Base-by-base conservation (phyloP, 2,888 invertebrate species). In the Aphodius sticticus region DNA sequence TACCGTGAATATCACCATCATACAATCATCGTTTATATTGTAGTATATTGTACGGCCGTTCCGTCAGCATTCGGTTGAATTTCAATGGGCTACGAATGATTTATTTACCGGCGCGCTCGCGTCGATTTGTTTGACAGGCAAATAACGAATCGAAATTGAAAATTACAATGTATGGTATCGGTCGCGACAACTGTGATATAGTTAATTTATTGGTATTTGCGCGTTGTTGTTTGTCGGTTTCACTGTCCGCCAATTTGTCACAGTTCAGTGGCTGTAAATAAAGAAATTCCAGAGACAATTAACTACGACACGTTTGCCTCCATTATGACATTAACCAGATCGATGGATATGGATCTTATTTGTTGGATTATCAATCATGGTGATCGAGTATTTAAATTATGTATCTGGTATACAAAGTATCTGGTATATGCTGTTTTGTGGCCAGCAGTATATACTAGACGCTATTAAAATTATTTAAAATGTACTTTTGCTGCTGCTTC, bases 111-210 rank as follows among this genome's bases (percentile, higher is more conserved):
- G 9, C 7, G 53, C 53, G 53, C 53, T 53, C 2, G 53, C 53
- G 53, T 53, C 53, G 53, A 53, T 53, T 53, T 53, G 53, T 53
- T 53, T 53, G 53, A 53, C 53, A 53, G 53, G 53, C 53, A 53
- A 53, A 53, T 53, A 53, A 53, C 53, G 53, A 53, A 53, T 53
- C 53, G 53, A 53, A 53, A 53, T 53, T 53, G 53, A 53, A 53
- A 53, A 53, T 53, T 53, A 53, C 53, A 53, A 53, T 53, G 53
- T 53, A 38, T 38, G 38, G 38, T 38, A 53, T 53, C 53, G 53
- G 53, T 53, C 53, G 53, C 53, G 53, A 53, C 53, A 53, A 53
- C 53, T 53, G 53, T 2, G 53, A 53, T 53, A 53, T 53, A 53
- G 53, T 53, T 53, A 53, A 53, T 53, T 53, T 53, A 53, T 53